phyloP scores from a whole-genome alignment of 2,113 vertebrate genomes.

The Loxodonta africana region DNA sequence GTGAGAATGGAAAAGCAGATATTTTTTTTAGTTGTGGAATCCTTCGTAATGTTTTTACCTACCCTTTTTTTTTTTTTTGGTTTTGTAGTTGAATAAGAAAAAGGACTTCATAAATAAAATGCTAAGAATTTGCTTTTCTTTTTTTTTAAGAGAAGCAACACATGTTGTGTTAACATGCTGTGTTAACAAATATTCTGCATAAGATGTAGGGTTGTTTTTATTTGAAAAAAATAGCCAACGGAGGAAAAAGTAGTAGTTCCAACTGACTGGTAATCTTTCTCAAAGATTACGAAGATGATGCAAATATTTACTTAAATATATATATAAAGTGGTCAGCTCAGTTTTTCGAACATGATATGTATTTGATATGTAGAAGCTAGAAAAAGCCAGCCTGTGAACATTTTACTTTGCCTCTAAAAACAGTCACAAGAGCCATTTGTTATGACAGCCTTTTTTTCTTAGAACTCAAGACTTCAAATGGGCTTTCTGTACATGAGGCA shows the following conservation, averaged over 20 bases:
- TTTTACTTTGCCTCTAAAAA: slow-evolving; percentile 43
- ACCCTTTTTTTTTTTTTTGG: too few relatives aligned
- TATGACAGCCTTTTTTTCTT: slow-evolving; percentile 6
- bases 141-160: slow-evolving; percentile 21
- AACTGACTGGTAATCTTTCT: neutral
- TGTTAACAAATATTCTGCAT: slow-evolving; percentile 37
- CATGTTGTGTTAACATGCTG: neutral
- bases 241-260: slow-evolving; percentile 29
- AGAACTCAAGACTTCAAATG: neutral
- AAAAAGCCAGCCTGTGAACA: slow-evolving; percentile 34
- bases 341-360: slow-evolving; percentile 46
- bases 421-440: neutral
- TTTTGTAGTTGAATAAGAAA: slow-evolving; percentile 37
- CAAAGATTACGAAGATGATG: neutral
- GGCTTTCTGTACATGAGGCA: neutral
- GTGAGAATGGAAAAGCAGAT: neutral
- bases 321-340: neutral
- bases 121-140: neutral
- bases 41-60: slow-evolving; percentile 50
- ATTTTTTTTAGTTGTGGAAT: neutral
- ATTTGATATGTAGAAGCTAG: neutral
- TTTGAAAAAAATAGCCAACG: neutral
- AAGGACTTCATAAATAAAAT: slow-evolving; percentile 36
- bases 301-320: neutral
- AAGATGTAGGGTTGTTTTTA: neutral